Evolutionary conservation across 2,797 vertebrate species (phyloP).

Genomic region (Onychomys arenicola): DNA sequence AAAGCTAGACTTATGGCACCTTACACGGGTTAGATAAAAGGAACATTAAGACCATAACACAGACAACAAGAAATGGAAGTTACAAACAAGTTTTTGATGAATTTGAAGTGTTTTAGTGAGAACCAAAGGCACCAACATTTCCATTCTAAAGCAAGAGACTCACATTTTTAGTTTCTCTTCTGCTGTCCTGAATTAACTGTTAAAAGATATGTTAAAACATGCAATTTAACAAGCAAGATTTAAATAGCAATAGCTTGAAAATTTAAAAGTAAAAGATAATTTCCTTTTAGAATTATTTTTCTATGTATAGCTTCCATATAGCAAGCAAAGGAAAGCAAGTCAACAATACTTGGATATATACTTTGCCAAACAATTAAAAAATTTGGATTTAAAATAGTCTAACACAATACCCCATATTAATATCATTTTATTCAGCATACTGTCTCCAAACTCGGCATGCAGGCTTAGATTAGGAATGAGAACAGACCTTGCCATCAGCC

Average conservation of each 20-base stretch:
- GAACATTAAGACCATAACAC: conserved; percentile 73
- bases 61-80: conserved; percentile 75
- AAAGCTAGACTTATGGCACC: conserved; percentile 25
- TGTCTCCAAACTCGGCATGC: conserved; percentile 85
- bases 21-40: conserved; percentile 40
- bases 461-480: conserved; percentile 85
- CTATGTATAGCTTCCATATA: conserved; percentile 55
- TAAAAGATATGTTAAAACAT: conserved; percentile 88
- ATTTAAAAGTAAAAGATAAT: conserved; percentile 64
- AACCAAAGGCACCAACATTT: conserved; percentile 83
- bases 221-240: conserved; percentile 87
- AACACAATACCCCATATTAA: conserved; percentile 38
- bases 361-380: conserved; percentile 1
- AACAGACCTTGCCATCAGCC: conserved; percentile 97
- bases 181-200: conserved; percentile 88
- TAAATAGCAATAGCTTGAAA: conserved; percentile 73
- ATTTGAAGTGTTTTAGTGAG: conserved; percentile 71
- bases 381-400: conserved; percentile 27
- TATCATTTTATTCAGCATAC: conserved; percentile 20
- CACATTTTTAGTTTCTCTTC: conserved; percentile 87
- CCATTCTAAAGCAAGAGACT: conserved; percentile 85
- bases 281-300: conserved; percentile 73
- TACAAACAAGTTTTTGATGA: conserved; percentile 75
- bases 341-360: conserved; percentile 37
- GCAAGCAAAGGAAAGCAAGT: conserved; percentile 68